Evolutionary conservation across 2,797 vertebrate genomes (phyloP).

Genomic region (Xiphorhynchus erythropygius): DNA sequence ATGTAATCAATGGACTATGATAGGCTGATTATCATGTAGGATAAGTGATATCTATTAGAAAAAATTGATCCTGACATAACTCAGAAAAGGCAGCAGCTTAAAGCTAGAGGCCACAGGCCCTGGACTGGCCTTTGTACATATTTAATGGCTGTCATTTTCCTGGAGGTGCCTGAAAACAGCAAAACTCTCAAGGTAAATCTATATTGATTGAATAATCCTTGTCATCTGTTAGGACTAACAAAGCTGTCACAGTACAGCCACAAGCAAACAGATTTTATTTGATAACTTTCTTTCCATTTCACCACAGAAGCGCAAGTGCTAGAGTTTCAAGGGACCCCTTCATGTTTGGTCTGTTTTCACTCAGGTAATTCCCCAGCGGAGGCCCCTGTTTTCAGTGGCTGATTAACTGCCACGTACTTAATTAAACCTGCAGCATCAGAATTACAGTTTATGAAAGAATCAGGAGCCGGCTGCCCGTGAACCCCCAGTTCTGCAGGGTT

Average conservation of each 20-base stretch:
- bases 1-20: conserved; percentile 76
- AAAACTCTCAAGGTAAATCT: conserved; percentile 78
- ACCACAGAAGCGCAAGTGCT: not conserved
- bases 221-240: conserved; percentile 88
- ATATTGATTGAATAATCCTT: conserved; percentile 86
- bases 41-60: conserved; percentile 78
- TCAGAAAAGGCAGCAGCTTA: conserved; percentile 66
- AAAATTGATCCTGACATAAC: conserved; percentile 77
- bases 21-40: conserved; percentile 77
- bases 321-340: conserved; percentile 63
- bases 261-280: conserved; percentile 83
- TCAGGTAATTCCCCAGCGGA: conserved; percentile 74
- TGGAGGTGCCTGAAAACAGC: conserved; percentile 68
- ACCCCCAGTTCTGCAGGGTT: conserved; percentile 72
- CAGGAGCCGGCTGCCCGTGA: conserved; percentile 64
- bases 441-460: conserved; percentile 73
- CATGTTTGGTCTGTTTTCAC: conserved; percentile 27
- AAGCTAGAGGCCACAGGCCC: conserved; percentile 67
- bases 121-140: conserved; percentile 70
- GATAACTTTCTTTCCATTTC: conserved; percentile 76
- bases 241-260: conserved; percentile 85
- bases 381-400: conserved; percentile 80
- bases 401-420: conserved; percentile 86
- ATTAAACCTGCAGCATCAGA: conserved; percentile 81
- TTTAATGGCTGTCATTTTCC: conserved; percentile 75